Base-by-base conservation (phyloP, 2,113 vertebrate species). In the Prunella fulvescens region DNA sequence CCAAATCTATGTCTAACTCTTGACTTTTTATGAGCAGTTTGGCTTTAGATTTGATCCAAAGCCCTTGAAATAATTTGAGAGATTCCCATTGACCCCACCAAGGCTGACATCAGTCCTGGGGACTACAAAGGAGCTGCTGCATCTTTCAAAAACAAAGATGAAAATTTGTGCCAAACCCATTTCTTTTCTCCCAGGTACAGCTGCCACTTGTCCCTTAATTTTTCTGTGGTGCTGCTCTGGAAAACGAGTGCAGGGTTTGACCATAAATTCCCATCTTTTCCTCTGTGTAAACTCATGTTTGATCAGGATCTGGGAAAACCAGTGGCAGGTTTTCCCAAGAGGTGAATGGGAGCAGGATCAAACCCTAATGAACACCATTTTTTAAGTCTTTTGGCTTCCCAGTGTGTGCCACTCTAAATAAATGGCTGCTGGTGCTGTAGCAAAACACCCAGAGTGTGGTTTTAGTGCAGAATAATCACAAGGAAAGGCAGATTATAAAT, bases 11-110 rank as follows among this genome's bases (percentile, higher is more conserved):
- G 60, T 23, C 64, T 83, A 33, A 50, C 33, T 72, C 90, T 86
- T 71, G 81, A 47, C 58, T 93, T 95, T 94, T 96, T 96, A 96
- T 93, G 80, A 95, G 90, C 85, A 92, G 72, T 42, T 94, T 66
- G 88, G 64, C 64, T 94, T 86, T 47, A 79, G 89, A 7, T 57
- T 87, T 47, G 66, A 90, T 90, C 70, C 87, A 18, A 95, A 86
- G 62, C 82, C 72, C 88, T 86, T 56, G 72, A 79, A 91, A 89
- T 53, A 2, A 56, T 84, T 71, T 29, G 51, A 81, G 65, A 48
- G 77, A 19, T 86, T 87, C 83, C 69, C 35, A 7, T 31, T 88
- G 88, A 88, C 93, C 86, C 83, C 85, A 78, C 35, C 58, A 37
- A 92, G 88, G 37, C 88, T 39, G 40, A 71, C 90, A 93, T 93